Evolutionary conservation across 2,113 vertebrate genomes (phyloP).

Genomic region (Peromyscus polionotus): DNA sequence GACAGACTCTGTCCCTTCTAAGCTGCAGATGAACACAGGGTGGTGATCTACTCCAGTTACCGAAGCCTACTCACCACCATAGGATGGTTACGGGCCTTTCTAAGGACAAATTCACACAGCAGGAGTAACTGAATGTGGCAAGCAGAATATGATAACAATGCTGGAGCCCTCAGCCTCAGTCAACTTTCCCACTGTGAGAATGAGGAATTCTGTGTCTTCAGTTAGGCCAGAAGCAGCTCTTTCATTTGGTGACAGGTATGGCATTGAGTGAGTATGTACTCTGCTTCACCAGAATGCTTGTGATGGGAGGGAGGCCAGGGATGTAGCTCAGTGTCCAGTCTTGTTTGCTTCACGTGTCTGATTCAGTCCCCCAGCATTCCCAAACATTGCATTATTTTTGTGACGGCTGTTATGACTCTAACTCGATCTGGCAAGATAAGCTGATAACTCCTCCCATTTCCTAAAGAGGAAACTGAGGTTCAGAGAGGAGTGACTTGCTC

Average conservation of each 20-base stretch:
- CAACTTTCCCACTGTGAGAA: neutral
- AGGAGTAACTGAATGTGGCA: neutral
- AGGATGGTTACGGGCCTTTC: neutral
- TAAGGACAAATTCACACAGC: neutral
- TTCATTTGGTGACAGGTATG: neutral
- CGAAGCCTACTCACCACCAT: neutral
- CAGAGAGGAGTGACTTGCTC: neutral
- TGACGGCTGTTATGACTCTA: neutral
- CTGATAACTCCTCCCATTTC: neutral
- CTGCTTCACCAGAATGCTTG: neutral
- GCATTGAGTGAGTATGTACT: neutral
- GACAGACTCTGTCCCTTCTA: neutral
- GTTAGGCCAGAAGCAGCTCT: neutral
- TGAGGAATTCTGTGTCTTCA: neutral
- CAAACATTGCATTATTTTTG: neutral
- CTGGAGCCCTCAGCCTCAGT: neutral
- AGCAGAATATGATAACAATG: too few species aligned
- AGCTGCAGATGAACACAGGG: too few species aligned
- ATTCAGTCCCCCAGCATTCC: neutral
- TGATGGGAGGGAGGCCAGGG: neutral
- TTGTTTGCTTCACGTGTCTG: neutral
- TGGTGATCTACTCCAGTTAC: neutral
- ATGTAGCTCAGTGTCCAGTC: neutral
- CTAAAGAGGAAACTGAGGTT: neutral
- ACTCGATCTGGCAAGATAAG: neutral